Evolutionary conservation across 2,888 invertebrate genomes (phyloP), one percentile per base, ranked within the genome.

Genomic region (Chloroclystis v-ata): DNA sequence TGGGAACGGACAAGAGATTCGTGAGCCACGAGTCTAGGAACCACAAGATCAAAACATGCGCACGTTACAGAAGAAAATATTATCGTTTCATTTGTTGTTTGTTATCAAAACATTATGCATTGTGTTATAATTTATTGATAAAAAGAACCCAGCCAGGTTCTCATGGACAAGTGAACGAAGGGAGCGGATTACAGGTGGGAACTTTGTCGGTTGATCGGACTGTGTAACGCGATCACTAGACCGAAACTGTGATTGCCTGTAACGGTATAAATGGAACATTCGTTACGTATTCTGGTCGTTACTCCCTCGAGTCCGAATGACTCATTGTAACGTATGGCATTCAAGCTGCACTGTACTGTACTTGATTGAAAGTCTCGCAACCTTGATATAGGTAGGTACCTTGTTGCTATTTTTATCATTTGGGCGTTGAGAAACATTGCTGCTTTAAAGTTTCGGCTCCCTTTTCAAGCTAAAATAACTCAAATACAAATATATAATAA

Each of bases 241-340:
- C 67, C 72, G 63, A 59, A 58, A 63, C 68, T 50, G 60, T 55
- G 57, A 58, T 43, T 54, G 59, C 47, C 56, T 58, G 60, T 60
- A 59, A 60, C 63, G 61, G 56, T 56, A 47, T 35, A 62, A 64
- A 65, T 63, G 52, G 60, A 62, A 56, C 60, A 63, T 63, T 50
- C 44, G 66, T 68, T 66, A 65, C 61, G 61, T 67, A 66, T 61
- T 60, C 56, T 60, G 56, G 58, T 59, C 60, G 59, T 66, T 63
- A 65, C 64, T 42, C 49, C 44, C 43, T 37, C 20, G 12, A 37
- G 40, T 29, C 14, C 28, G 37, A 12, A 45, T 49, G 49, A 49
- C 37, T 45, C 49, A 50, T 39, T 7, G 28, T 32, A 49, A 43
- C 11, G 13, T 11, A 42, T 41, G 30, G 26, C 35, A 43, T 49